These are phyloP conservation scores for Drosophila aldrichi DNA, from an alignment of 2,888 invertebrate species.

Conservation along the genomic window DNA sequence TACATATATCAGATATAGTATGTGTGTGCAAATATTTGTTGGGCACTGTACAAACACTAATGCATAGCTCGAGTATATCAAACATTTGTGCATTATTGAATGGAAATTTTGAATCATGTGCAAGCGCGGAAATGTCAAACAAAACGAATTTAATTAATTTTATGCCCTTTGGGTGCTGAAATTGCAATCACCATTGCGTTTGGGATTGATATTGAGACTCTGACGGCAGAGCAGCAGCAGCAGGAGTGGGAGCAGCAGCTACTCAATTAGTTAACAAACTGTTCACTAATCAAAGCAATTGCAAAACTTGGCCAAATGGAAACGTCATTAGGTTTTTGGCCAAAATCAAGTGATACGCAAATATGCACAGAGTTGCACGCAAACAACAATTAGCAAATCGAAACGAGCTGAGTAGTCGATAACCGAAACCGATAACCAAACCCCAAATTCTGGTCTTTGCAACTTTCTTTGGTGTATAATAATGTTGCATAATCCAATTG, in stretches of 20 bases:
- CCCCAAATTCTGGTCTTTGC: slow-evolving; percentile 2
- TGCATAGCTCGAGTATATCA: slow-evolving; percentile 41
- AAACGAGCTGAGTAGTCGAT: neutral
- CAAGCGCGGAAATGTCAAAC: slow-evolving; percentile 58
- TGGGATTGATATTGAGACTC: neutral
- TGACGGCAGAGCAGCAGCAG: neutral
- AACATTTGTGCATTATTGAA: slow-evolving; percentile 70
- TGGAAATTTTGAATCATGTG: slow-evolving; percentile 31
- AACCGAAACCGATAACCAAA: neutral
- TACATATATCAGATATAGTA: neutral
- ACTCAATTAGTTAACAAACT: slow-evolving; percentile 70
- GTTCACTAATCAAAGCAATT: slow-evolving; percentile 59
- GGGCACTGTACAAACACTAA: slow-evolving; percentile 34
- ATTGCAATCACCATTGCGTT: neutral
- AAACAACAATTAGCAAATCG: slow-evolving; percentile 40
- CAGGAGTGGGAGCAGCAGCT: slow-evolving; percentile 23
- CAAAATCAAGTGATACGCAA: slow-evolving; percentile 68
- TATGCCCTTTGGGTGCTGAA: slow-evolving; percentile 34
- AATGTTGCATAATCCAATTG: slow-evolving; percentile 64
- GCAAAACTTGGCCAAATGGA: slow-evolving; percentile 17
- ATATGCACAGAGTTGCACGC: slow-evolving; percentile 38
- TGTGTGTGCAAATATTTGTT: slow-evolving; percentile 63
- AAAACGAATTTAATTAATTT: slow-evolving; percentile 74
- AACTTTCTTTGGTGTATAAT: slow-evolving; percentile 30
- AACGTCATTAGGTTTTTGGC: slow-evolving; percentile 34